Evolutionary conservation across 2,797 vertebrate genomes (phyloP).

Genomic region (Spea hammondii): DNA sequence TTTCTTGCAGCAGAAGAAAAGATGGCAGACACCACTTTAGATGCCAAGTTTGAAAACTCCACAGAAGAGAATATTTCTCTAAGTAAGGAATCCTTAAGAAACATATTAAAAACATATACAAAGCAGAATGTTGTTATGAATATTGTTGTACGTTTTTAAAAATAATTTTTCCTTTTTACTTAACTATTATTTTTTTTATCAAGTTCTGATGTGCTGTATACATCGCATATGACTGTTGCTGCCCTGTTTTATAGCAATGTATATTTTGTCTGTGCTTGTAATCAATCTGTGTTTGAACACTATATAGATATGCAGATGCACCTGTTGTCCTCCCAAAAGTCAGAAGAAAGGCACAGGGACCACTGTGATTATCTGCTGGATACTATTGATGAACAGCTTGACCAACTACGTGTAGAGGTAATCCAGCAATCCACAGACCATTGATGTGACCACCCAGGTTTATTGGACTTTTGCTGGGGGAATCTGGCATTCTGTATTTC

Average conservation of each 20-base stretch:
- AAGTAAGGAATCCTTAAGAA: conserved; percentile 11
- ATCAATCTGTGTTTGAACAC: too few relatives aligned
- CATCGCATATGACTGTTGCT: neutral
- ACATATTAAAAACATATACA: too few relatives aligned
- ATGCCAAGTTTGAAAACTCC: conserved; percentile 32
- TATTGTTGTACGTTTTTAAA: neutral
- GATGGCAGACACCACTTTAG: neutral
- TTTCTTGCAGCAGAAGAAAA: too few relatives aligned
- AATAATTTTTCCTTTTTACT: neutral
- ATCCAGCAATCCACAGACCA: too few relatives aligned
- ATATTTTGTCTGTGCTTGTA: too few relatives aligned
- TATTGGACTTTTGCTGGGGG: too few relatives aligned
- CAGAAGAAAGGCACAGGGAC: conserved; percentile 55
- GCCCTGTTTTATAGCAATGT: neutral
- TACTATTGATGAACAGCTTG: conserved; percentile 71
- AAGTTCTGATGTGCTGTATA: neutral
- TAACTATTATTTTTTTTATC: neutral
- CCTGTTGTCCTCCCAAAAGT: conserved; percentile 13
- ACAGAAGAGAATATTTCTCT: conserved; percentile 24
- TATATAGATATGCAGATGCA: conserved; percentile 26
- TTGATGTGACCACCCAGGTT: neutral
- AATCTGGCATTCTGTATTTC: too few relatives aligned
- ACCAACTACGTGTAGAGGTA: conserved; percentile 65
- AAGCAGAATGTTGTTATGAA: neutral
- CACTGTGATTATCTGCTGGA: conserved; percentile 73